phyloP scores from a whole-genome alignment of 2,113 vertebrate species.

The Thalassoma bifasciatum region DNA sequence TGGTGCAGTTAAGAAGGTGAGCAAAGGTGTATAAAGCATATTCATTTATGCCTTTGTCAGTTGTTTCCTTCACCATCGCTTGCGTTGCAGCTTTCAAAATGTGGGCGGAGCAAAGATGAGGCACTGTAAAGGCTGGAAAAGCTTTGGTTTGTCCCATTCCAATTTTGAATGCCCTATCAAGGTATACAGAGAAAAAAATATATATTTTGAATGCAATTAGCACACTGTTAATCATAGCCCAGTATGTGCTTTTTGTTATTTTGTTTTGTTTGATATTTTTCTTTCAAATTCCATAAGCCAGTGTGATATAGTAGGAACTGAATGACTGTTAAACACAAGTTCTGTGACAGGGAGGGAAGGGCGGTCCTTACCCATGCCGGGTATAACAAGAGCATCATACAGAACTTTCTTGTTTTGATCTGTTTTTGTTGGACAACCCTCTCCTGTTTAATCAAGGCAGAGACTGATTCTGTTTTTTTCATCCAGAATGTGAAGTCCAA shows the following conservation, averaged over 20 bases:
- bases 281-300: slow-evolving; percentile 6
- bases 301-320: slow-evolving; percentile 9
- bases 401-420: background rate
- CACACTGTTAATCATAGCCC: slow-evolving; percentile 9
- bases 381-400: background rate
- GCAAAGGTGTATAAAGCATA: too few species aligned
- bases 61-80: too few species aligned
- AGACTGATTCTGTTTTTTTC: background rate
- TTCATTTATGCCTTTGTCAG: too few species aligned
- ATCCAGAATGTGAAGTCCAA: background rate
- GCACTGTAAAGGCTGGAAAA: slow-evolving; percentile 3
- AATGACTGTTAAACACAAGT: slow-evolving; percentile 8
- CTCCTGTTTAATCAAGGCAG: background rate
- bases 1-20: too few species aligned
- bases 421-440: background rate
- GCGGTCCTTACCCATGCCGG: too few species aligned
- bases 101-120: slow-evolving; percentile 5
- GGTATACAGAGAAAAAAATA: slow-evolving; percentile 1
- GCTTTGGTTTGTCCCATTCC: background rate
- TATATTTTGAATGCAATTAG: background rate
- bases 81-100: background rate
- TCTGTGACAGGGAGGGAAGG: slow-evolving; percentile 1
- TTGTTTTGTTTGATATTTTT: slow-evolving; percentile 2
- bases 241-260: background rate
- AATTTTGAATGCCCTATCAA: background rate